Conservation (phyloP, 2,113 vertebrate genomes). For the Camelus bactrianus region DNA sequence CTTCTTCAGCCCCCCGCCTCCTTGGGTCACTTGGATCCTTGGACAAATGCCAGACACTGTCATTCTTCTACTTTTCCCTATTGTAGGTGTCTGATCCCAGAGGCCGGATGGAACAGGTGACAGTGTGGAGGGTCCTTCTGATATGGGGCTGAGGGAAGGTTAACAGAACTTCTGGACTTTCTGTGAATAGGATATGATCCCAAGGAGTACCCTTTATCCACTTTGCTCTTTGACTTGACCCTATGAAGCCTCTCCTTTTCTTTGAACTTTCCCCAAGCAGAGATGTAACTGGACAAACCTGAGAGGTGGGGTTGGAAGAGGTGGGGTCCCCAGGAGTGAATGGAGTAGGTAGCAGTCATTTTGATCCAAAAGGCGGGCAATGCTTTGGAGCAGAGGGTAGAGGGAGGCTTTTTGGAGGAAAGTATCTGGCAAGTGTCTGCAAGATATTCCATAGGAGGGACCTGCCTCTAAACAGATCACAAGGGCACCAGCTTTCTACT, state of each 20-base stretch:
- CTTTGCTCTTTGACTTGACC: background rate
- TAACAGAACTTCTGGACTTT: background rate
- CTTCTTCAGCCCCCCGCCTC: background rate
- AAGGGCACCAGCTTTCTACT: background rate
- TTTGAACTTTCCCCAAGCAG: background rate
- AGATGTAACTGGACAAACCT: background rate
- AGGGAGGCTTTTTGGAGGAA: background rate
- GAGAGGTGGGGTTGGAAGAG: background rate
- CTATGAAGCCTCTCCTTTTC: background rate
- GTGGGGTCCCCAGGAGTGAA: background rate
- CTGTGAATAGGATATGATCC: constrained; percentile 23
- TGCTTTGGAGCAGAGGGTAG: background rate
- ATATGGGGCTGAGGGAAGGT: background rate
- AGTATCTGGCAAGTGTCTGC: background rate
- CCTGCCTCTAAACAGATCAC: background rate
- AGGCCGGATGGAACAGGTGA: background rate
- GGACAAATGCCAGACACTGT: background rate
- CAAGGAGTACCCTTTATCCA: background rate
- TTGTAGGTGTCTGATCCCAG: background rate
- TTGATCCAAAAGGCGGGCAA: constrained; percentile 10
- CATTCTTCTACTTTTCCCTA: background rate
- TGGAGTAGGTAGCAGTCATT: background rate
- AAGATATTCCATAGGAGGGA: background rate
- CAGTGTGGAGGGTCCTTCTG: background rate
- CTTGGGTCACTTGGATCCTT: background rate